Base-by-base conservation (phyloP, 2,113 vertebrate species). In the Phalacrocorax aristotelis region DNA sequence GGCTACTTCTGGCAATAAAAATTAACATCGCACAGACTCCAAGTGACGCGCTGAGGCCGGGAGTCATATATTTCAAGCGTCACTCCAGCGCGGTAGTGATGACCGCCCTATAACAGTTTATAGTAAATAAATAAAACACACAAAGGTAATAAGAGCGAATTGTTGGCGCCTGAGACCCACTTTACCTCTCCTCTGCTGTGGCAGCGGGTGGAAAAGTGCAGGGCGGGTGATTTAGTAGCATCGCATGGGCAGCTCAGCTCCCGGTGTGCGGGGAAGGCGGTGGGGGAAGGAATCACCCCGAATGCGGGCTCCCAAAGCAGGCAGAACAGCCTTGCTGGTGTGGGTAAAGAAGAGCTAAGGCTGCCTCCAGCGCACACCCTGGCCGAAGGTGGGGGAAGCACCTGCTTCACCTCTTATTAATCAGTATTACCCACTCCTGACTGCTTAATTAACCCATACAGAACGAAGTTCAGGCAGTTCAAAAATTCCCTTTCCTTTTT, bases 1-100 rank as follows among this genome's bases (percentile, higher is more conserved):
- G 94, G 96, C 96, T 97, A 94, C 97, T 97, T 96, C 96, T 93
- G 94, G 97, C 96, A 97, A 97, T 97, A 97, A 98, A 98, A 97
- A 95, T 97, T 97, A 98, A 97, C 92, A 89, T 75, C 19, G 65
- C 34, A n/a, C 97, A 65, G 84, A 88, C 91, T 91, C 92, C 42
- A 2, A 95, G 94, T 71, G 75, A 94, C 57, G 74, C 20, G 82
- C 83, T 76, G 27, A 81, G 83, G 54, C 78, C 46, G 14, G 85
- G 85, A 27, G 91, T 72, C 91, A 14, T 98, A 60, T 51, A 93
- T 97, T 72, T 78, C 85, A 20, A 34, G 40, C 14, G 46, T 89
- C 95, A 40, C 52, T 23, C 70, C 0, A 1, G 12, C 4, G 60
- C 6, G 8, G 40, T 3, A 44, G 48, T 17, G 77, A 95, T 65